Base-by-base conservation (phyloP, 2,888 invertebrate species). In the Gisinianus flammeolus region DNA sequence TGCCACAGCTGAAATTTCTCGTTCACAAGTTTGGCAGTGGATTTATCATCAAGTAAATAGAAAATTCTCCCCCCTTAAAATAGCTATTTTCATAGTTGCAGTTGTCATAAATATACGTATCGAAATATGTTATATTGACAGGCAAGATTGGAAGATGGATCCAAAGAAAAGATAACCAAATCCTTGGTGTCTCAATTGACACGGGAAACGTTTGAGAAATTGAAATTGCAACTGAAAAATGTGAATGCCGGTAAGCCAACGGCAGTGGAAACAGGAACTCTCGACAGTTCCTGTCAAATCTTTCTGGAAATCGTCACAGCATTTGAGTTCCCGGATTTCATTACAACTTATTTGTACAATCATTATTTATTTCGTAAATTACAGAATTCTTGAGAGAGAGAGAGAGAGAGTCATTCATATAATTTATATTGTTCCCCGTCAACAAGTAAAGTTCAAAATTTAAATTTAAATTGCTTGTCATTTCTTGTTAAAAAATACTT, bases 11-110 rank as follows among this genome's bases (percentile, higher is more conserved):
- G 93, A 93, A 87, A 93, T 93, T 85, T 92, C 92, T 0, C 88
- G 92, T 73, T 90, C 90, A 31, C 92, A 92, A 87, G 89, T 93
- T 77, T 92, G 92, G 92, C 92, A 93, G 86, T 93, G 92, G 91
- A 90, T 92, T 78, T 87, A 90, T 78, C 92, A 92, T 85, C 86
- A 88, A 84, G 90, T 90, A 31, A 12, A 10, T 19, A n/a, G 8
- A 31, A 26, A 35, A 16, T 28, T 24, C 19, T 26, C 31, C 5
- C 8, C 30, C n/a, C n/a, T n/a, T n/a, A n/a, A n/a, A n/a, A n/a
- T n/a, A n/a, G n/a, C n/a, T n/a, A n/a, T n/a, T n/a, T n/a, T n/a
- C n/a, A n/a, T n/a, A n/a, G n/a, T n/a, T 67, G 26, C 19, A 26
- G 26, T 26, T 67, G 4, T 70, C 12, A 44, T n/a, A 33, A 35